Evolutionary conservation across 2,113 vertebrate genomes (phyloP), one percentile per base, ranked within the genome.

Genomic region (Charina bottae): DNA sequence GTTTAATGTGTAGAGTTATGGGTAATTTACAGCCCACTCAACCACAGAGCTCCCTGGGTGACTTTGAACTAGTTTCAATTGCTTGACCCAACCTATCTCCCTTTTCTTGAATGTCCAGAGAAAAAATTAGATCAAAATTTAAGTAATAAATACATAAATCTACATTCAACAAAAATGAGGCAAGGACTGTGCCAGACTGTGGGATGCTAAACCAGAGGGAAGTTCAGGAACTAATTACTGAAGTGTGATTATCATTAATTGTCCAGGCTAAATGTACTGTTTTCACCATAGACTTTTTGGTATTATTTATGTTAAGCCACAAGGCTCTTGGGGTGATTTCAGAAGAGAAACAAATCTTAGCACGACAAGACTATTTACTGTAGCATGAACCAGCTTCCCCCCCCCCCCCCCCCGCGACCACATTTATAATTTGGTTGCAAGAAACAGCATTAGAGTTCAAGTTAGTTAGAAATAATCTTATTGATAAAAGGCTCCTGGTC

Each of bases 371-470:
- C 68, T 93, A 96, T 92, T 97, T 96, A 95, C 55, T 87, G 90
- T 94, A 95, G 94, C 95, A 95, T 94, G 93, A 95, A 96, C 89
- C 95, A 94, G 95, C 95, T 96, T 95, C 92, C 92, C 89, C 90
- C 90, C 90, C 33, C 17, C 5, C 0, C 6, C 6, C 6, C 49
- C 49, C 49, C 2, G 49, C 89, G 93, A 94, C 95, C 59, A 0
- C 92, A 94, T 95, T 95, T 95, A 92, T 96, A 96, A 97, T 95
- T 96, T 94, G 89, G 87, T 93, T 95, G 94, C 89, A 95, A 94
- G 92, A 96, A 97, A 96, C 62, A 96, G 92, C 95, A 96, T 96
- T 97, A 96, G 92, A 94, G 92, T 88, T 94, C 90, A 92, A 94
- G 95, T 49, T 92, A 95, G 95, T 49, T 92, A 95, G 95, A 87